Base-by-base conservation (phyloP, 2,888 invertebrate genomes). In the Odontocolon sp. region DNA sequence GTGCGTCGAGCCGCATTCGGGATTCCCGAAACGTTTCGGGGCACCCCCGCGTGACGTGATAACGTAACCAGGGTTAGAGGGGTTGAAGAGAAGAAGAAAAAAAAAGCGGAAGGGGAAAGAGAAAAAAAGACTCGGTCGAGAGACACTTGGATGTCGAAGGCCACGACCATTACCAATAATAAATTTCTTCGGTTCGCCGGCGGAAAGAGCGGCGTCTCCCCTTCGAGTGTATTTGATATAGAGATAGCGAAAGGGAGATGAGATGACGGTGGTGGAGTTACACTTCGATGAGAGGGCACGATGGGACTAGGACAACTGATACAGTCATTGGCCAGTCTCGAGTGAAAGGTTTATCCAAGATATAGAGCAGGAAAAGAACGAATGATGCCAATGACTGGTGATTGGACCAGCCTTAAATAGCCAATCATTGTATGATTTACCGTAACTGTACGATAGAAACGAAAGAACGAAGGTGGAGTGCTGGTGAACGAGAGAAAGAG, bases 21-120 rank as follows among this genome's bases (percentile, higher is more conserved):
- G 73, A 80, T 81, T 81, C 79, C 73, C 75, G 67, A 77, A 80
- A 70, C 81, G 81, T 80, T n/a, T 67, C 78, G 66, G 68, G 72
- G 73, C 66, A 74, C 78, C 81, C 78, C 80, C 80, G 80, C 81
- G 78, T 81, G 81, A 81, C 75, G 78, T 81, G 81, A 81, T 77
- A 81, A 81, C 81, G 79, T 76, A 79, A 78, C 78, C 74, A 71
- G 71, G 75, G 75, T 68, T 67, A 74, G 52, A 66, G 28, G 70
- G 70, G 76, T 42, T 56, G 18, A 66, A 26, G 63, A 59, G 23
- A 38, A 9, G 63, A 47, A 59, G 59, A 54, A 74, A 79, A 69
- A 72, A 59, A 61, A 42, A 33, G 38, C 45, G 16, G n/a, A 28
- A 11, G 45, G 28, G 47, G 28, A 8, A 52, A 47, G 40, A 59